phyloP scores from a whole-genome alignment of 1,140 invertebrate species.

The Drosophila sp. region DNA sequence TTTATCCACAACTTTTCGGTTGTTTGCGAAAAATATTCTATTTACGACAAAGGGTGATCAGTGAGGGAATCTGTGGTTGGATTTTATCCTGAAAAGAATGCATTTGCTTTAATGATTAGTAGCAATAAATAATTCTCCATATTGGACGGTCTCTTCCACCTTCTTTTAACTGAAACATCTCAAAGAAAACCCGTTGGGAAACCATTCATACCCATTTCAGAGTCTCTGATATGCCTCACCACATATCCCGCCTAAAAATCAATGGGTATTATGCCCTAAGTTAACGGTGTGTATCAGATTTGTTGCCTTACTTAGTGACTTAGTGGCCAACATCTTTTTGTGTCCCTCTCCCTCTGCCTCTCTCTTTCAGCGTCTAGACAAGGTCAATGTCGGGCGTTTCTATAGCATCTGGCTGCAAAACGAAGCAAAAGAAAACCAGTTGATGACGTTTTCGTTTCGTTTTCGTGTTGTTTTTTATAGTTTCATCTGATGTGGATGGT shows the following conservation, averaged over 20 bases:
- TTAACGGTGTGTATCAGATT: constrained; percentile 70
- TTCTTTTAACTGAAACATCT: too few species aligned
- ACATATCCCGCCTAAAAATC: constrained; percentile 11
- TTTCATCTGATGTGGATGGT: constrained; percentile 22
- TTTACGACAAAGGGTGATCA: background rate
- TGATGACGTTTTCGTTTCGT: constrained; percentile 42
- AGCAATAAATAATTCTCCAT: too few species aligned
- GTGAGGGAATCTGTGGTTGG: too few species aligned
- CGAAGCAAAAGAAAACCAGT: constrained; percentile 44
- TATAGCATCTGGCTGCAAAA: constrained; percentile 21
- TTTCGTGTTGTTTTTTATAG: background rate
- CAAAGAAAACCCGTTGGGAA: too few species aligned
- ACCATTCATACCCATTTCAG: too few species aligned
- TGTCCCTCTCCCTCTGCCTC: background rate
- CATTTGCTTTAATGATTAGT: too few species aligned
- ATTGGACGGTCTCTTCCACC: too few species aligned
- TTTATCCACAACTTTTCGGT: background rate
- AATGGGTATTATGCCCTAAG: constrained; percentile 24
- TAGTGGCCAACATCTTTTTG: constrained; percentile 24
- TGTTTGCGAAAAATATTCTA: background rate
- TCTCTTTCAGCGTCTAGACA: background rate
- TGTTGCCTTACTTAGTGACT: constrained; percentile 57
- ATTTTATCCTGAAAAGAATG: too few species aligned
- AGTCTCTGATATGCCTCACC: too few species aligned
- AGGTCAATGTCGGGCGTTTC: constrained; percentile 33